Percentiles rank a stretch among this genome's conserved stretches.
Conservation (phyloP, 2,888 invertebrate genomes). For the Parnassius mnemosyne region DNA sequence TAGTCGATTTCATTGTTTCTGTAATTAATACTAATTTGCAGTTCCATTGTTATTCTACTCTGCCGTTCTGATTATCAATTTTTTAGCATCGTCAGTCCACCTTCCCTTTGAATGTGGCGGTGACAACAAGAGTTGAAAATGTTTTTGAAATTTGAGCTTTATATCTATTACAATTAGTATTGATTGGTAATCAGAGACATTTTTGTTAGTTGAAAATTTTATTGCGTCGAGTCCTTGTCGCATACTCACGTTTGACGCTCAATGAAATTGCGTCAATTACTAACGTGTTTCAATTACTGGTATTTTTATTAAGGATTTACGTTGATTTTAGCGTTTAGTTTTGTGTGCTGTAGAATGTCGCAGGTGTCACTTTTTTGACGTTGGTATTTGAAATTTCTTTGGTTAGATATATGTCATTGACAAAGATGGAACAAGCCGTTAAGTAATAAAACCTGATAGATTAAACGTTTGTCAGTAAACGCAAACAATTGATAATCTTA, state of each 20-base stretch:
- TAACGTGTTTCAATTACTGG: conserved; percentile 69
- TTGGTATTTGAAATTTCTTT: conserved; percentile 23
- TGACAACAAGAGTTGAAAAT: conserved; percentile 38
- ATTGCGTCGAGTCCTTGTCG: conserved; percentile 57
- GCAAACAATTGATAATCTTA: too few relatives aligned
- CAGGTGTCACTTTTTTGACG: conserved; percentile 50
- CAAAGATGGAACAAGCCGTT: conserved; percentile 13
- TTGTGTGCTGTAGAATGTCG: conserved; percentile 40
- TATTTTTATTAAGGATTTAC: conserved; percentile 69
- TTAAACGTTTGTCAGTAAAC: neutral
- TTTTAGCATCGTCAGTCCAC: conserved; percentile 58
- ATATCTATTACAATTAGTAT: conserved; percentile 46
- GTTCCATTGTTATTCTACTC: conserved; percentile 71
- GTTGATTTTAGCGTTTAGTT: conserved; percentile 59
- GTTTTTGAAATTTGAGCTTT: conserved; percentile 44
- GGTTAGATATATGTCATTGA: conserved; percentile 23
- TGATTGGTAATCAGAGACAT: conserved; percentile 36
- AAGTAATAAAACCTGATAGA: conserved; percentile 9
- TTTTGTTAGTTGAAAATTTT: conserved; percentile 45
- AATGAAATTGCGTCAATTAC: conserved; percentile 75
- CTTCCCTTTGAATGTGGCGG: conserved; percentile 53
- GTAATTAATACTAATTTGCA: conserved; percentile 76
- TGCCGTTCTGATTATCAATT: conserved; percentile 52
- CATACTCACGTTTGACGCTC: conserved; percentile 75
- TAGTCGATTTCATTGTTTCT: conserved; percentile 67